Evolutionary conservation across 2,888 invertebrate genomes (phyloP).

Genomic region (Mayetiola destructor): DNA sequence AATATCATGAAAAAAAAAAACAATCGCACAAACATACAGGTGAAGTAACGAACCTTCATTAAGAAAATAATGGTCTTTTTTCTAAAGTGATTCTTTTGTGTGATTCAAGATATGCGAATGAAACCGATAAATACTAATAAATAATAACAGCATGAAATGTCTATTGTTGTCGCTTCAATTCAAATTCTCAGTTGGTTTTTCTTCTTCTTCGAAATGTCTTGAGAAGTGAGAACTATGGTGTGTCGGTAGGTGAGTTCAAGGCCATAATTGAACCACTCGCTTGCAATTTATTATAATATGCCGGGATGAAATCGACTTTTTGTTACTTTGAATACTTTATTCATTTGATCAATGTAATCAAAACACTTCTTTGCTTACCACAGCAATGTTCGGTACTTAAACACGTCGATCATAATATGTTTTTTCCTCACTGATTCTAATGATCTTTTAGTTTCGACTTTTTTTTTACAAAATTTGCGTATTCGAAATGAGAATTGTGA

Average conservation of each 20-base stretch:
- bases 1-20: too few species aligned
- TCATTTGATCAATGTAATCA: not conserved
- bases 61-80: too few species aligned
- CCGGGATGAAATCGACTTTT: too few species aligned
- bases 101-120: too few species aligned
- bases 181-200: too few species aligned
- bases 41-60: too few species aligned
- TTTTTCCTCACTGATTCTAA: not conserved
- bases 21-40: too few species aligned
- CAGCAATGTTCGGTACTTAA: not conserved
- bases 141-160: not conserved
- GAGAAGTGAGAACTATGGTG: not conserved
- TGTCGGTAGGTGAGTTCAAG: slow-evolving; percentile 11
- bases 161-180: slow-evolving; percentile 4
- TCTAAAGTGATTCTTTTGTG: too few species aligned
- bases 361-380: not conserved
- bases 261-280: not conserved
- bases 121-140: slow-evolving; percentile 8
- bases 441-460: too few species aligned
- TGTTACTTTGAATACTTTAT: slow-evolving; percentile 2
- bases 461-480: too few species aligned
- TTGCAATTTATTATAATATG: too few species aligned
- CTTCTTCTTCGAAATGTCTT: too few species aligned
- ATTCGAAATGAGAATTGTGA: not conserved
- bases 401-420: not conserved